Base-by-base conservation (phyloP, 2,888 invertebrate genomes). In the Coleophora deauratella region DNA sequence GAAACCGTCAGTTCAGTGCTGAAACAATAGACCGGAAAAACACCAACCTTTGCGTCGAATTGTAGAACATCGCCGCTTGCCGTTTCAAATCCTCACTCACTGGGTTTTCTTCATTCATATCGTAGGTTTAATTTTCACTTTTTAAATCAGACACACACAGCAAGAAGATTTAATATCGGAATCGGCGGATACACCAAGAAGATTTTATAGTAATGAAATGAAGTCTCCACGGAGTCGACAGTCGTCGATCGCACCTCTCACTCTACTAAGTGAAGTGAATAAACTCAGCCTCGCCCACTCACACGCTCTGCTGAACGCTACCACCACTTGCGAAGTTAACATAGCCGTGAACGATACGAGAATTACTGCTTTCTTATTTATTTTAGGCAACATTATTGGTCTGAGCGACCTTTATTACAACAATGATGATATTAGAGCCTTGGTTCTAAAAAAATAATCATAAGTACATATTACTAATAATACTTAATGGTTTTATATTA, bases 11-110 rank as follows among this genome's bases (percentile, higher is more conserved):
- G 21, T 3, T 21, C 6, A n/a, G n/a, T n/a, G 6, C 21, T 21
- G 21, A 21, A 21, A 21, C 3, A 21, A 21, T 21, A 21, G 21
- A 21, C 21, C 3, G 21, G 6, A 21, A 21, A 31, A 64, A 69
- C 75, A 52, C 62, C 6, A 21, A 84, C 84, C 84, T 81, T 57
- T 77, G 69, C 15, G 82, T 82, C 8, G 84, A 71, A 56, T 85
- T 82, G 59, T 85, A 85, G 57, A 81, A 84, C 74, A 81, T 70
- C 37, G 84, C 84, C 2, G 84, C 84, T 50, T 85, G 82, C 46
- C 84, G 62, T 56, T 85, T 85, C 59, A 85, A 54, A 45, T 85
- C 84, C 36, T 80, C 78, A 40, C 71, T 62, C 12, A 84, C 75
- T 1, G 76, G 54, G 52, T 74, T 81, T 45, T 82, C 82, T 63